These are phyloP conservation scores for Platorchestia sp. DNA, from an alignment of 1,140 invertebrate genomes.

Conservation along the genomic window DNA sequence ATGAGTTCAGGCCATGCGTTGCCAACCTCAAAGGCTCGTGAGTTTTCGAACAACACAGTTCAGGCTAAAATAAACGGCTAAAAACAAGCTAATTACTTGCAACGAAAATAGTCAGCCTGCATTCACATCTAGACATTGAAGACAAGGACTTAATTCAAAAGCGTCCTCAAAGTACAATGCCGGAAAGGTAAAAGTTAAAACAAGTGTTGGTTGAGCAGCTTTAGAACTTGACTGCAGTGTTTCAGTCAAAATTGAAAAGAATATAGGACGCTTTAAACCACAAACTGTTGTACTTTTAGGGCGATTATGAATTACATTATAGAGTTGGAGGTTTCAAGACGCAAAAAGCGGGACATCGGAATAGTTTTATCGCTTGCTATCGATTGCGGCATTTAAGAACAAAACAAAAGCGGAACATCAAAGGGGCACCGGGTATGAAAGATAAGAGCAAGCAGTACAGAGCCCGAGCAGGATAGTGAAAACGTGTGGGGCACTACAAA, in stretches of 20 bases:
- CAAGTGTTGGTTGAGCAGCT: not conserved
- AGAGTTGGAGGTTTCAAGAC: not conserved
- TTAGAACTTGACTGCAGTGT: not conserved
- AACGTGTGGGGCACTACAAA: not conserved
- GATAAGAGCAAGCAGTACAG: not conserved
- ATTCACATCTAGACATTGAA: not conserved
- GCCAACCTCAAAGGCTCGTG: not conserved
- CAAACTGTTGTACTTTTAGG: not conserved
- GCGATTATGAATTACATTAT: constrained; percentile 9
- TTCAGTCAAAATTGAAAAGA: not conserved
- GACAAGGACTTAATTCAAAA: not conserved
- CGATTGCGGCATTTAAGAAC: not conserved
- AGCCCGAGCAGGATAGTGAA: not conserved
- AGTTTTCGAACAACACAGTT: not conserved
- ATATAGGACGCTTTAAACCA: not conserved
- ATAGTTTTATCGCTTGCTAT: not conserved
- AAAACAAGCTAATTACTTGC: not conserved
- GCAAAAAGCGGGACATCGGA: not conserved
- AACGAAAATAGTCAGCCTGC: not conserved
- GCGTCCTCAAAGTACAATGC: not conserved
- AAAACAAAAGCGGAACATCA: not conserved
- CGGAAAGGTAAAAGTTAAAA: not conserved
- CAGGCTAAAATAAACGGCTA: not conserved
- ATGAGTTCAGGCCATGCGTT: not conserved
- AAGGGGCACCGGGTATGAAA: not conserved